phyloP scores from a whole-genome alignment of 92 coral and sea anemone genomes.

The Blastomussa wellsi region DNA sequence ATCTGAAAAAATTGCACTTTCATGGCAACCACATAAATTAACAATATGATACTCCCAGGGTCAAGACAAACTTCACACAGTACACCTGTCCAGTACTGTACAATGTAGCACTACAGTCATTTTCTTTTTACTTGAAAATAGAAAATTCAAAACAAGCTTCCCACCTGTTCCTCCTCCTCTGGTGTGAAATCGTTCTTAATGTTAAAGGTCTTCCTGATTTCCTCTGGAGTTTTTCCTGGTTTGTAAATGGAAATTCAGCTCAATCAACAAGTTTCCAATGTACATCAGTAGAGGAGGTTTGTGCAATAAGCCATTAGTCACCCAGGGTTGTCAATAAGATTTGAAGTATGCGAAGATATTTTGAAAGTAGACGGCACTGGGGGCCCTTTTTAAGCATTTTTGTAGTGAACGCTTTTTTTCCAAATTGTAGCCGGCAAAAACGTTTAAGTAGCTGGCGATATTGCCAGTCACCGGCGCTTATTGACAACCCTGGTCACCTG shows the following conservation, averaged over 20 bases:
- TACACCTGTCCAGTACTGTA: background rate
- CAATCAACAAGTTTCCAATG: background rate
- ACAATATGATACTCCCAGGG: background rate
- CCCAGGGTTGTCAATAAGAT: too few species aligned
- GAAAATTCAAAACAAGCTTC: background rate
- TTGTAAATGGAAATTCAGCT: background rate
- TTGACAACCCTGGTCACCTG: too few species aligned
- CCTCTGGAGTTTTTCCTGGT: constrained; percentile 97
- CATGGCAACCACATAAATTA: too few species aligned
- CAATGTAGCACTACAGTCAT: background rate
- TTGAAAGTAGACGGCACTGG: too few species aligned
- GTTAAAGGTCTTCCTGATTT: constrained; percentile 96
- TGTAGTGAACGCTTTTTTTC: too few species aligned
- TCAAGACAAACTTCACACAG: background rate
- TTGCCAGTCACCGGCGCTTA: too few species aligned
- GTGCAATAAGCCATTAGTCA: too few species aligned
- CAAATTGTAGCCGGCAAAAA: too few species aligned
- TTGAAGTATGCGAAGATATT: too few species aligned
- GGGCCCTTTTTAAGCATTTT: too few species aligned
- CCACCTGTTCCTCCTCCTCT: constrained; percentile 97
- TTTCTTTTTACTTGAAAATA: background rate
- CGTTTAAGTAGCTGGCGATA: too few species aligned
- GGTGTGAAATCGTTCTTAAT: constrained; percentile 98
- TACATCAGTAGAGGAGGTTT: background rate
- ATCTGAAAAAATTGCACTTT: too few species aligned